These are phyloP conservation scores for Anastrepha ludens DNA, from an alignment of 1,140 invertebrate genomes.

Conservation along the genomic window DNA sequence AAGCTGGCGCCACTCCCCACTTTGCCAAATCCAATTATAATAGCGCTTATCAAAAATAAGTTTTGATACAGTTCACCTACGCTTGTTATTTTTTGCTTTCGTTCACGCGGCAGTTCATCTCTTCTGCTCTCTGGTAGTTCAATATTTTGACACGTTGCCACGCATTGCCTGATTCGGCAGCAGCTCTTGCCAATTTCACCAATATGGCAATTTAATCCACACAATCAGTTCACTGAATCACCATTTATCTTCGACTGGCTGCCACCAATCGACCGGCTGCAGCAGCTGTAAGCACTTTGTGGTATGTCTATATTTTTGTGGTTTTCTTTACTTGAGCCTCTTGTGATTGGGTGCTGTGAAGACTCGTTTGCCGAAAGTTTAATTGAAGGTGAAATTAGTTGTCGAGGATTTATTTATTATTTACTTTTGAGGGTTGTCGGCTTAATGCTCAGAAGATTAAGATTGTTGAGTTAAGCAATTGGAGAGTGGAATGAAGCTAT, in stretches of 20 bases:
- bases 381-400: conserved; percentile 53
- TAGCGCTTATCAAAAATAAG: conserved; percentile 74
- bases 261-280: neutral
- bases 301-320: neutral
- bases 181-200: conserved; percentile 66
- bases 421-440: neutral
- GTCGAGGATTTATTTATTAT: conserved; percentile 17
- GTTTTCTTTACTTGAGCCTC: neutral
- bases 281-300: neutral
- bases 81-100: neutral
- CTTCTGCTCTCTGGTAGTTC: conserved; percentile 11
- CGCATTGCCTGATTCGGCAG: neutral
- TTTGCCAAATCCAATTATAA: conserved; percentile 73
- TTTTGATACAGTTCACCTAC: conserved; percentile 59
- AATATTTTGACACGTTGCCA: conserved; percentile 51
- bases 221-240: conserved; percentile 72
- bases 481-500: neutral
- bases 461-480: neutral
- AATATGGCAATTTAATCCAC: conserved; percentile 73
- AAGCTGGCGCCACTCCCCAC: neutral
- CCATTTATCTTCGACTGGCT: conserved; percentile 66
- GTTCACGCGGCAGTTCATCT: neutral
- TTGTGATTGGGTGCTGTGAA: neutral
- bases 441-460: neutral
- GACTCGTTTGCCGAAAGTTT: conserved; percentile 27